Conservation (phyloP, 2,888 invertebrate species). For the Ennomos quercinarius region DNA sequence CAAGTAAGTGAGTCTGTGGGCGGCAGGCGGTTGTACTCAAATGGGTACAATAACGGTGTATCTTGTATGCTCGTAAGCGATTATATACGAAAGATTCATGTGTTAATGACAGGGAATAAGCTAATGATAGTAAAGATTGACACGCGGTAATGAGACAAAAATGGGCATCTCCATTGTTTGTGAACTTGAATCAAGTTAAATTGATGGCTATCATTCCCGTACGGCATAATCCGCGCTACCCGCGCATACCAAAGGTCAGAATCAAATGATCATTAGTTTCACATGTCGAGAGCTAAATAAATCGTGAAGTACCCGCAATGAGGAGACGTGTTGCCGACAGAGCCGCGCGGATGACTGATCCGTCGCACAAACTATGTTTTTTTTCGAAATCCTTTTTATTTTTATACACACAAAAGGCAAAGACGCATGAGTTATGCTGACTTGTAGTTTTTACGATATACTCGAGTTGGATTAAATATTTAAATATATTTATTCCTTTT, state of each 20-base stretch:
- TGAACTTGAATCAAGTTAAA: constrained; percentile 28
- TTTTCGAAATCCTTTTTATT: constrained; percentile 74
- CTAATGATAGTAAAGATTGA: constrained; percentile 28
- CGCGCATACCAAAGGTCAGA: constrained; percentile 53
- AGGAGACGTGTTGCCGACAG: constrained; percentile 74
- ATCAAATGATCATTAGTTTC: constrained; percentile 70
- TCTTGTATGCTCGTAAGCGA: constrained; percentile 4
- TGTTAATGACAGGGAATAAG: constrained; percentile 22
- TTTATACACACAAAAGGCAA: constrained; percentile 79
- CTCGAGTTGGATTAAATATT: constrained; percentile 79
- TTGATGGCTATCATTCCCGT: constrained; percentile 30
- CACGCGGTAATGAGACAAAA: constrained; percentile 28
- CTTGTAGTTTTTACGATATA: constrained; percentile 82
- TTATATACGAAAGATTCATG: constrained; percentile 4
- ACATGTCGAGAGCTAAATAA: constrained; percentile 57
- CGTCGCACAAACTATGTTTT: constrained; percentile 78
- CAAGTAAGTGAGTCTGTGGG: neutral
- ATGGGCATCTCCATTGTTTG: constrained; percentile 24
- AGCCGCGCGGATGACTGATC: constrained; percentile 80
- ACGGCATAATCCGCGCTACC: constrained; percentile 30
- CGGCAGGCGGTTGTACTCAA: constrained; percentile 7
- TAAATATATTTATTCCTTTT: constrained; percentile 74
- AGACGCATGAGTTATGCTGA: constrained; percentile 80
- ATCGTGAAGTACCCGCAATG: constrained; percentile 60
- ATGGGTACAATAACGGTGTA: constrained; percentile 20